Conservation (phyloP, 2,113 vertebrate species). For the Phyllostomus discolor region DNA sequence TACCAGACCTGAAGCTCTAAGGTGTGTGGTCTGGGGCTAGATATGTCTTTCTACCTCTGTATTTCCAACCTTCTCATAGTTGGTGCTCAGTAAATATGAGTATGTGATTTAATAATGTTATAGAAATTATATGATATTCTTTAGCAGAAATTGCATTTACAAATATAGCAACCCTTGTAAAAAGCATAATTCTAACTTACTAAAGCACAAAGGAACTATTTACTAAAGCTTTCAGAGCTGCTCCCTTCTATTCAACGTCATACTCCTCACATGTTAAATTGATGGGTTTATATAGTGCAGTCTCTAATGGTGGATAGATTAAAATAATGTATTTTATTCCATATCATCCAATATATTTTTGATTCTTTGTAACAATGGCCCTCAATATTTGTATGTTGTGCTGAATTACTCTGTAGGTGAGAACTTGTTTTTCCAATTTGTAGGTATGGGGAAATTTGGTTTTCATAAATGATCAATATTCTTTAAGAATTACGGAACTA, state of each 20-base stretch:
- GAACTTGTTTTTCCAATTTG: not conserved
- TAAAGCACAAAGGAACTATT: not conserved
- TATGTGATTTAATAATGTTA: not conserved
- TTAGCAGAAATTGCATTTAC: not conserved
- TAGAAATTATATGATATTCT: not conserved
- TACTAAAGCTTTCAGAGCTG: not conserved
- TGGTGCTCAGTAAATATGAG: not conserved
- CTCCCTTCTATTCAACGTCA: not conserved
- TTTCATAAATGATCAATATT: not conserved
- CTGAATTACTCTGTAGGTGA: not conserved
- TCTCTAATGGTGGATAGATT: not conserved
- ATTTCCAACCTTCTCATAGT: not conserved
- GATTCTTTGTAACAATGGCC: not conserved
- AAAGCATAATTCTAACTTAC: not conserved
- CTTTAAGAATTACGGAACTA: not conserved
- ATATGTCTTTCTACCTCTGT: not conserved
- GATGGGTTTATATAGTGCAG: not conserved
- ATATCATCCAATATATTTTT: not conserved
- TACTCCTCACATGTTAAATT: not conserved
- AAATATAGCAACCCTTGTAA: not conserved
- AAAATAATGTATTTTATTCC: not conserved
- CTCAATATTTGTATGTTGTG: not conserved
- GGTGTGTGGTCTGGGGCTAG: accelerated
- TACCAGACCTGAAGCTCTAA: not conserved
- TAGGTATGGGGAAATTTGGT: not conserved